These are phyloP conservation scores for Phrynocephalus guinanensis DNA, from an alignment of 2,797 vertebrate species.

Conservation along the genomic window DNA sequence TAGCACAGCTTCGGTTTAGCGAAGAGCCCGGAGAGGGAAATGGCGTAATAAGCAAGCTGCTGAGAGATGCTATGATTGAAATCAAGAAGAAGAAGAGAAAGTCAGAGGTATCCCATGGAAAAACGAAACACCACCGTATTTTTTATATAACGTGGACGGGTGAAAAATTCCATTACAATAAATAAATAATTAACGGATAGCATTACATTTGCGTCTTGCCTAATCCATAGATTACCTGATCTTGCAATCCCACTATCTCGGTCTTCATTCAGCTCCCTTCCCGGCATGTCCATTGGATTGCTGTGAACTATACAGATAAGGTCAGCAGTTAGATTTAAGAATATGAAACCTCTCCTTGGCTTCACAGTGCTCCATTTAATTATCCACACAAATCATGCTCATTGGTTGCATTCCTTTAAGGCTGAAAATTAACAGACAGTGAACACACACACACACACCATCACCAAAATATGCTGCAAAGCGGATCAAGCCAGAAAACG, in stretches of 20 bases:
- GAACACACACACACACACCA: slow-evolving; percentile 76
- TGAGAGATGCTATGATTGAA: slow-evolving; percentile 88
- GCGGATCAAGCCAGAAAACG: slow-evolving; percentile 77
- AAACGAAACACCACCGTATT: neutral
- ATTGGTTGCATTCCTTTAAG: slow-evolving; percentile 76
- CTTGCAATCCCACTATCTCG: slow-evolving; percentile 97
- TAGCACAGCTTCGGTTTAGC: slow-evolving; percentile 95
- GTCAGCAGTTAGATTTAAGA: slow-evolving; percentile 68
- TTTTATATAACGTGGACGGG: neutral
- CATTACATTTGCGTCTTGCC: neutral
- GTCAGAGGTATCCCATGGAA: neutral
- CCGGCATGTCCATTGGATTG: slow-evolving; percentile 99
- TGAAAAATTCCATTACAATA: neutral
- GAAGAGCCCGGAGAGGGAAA: slow-evolving; percentile 97
- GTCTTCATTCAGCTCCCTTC: slow-evolving; percentile 90
- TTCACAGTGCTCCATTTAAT: slow-evolving; percentile 68
- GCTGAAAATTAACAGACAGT: slow-evolving; percentile 65
- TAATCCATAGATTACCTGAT: slow-evolving; percentile 85
- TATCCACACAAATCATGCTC: slow-evolving; percentile 79
- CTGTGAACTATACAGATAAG: slow-evolving; percentile 89
- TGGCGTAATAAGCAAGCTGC: slow-evolving; percentile 95
- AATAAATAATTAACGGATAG: neutral
- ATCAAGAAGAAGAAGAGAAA: slow-evolving; percentile 13
- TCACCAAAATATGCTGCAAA: slow-evolving; percentile 78
- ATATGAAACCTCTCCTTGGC: slow-evolving; percentile 52